A percentile compares a stretch with the other conserved stretches of the same genome.
Evolutionary conservation across 2,888 invertebrate genomes (phyloP).

Genomic region (Branchellion lobata): DNA sequence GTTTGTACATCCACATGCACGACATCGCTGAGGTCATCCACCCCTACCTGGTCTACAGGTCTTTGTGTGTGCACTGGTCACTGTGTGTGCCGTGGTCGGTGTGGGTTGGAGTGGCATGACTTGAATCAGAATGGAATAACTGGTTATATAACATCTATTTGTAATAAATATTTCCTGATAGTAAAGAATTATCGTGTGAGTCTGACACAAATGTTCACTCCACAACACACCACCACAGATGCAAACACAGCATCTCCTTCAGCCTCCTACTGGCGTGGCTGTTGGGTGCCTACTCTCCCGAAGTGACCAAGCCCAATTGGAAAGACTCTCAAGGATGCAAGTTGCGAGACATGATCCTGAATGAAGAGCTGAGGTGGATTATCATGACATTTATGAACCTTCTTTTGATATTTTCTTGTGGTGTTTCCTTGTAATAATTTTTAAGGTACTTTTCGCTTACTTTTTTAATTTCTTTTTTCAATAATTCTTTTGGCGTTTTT

Average conservation of each 20-base stretch:
- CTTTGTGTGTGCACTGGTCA: too few species aligned
- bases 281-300: slow-evolving; percentile 81
- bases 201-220: too few species aligned
- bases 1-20: slow-evolving; percentile 97
- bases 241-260: slow-evolving; percentile 91
- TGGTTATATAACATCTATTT: too few species aligned
- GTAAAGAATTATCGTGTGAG: too few species aligned
- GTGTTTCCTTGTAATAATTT: neutral
- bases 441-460: neutral
- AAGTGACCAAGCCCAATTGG: slow-evolving; percentile 68
- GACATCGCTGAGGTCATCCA: slow-evolving; percentile 91
- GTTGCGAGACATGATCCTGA: slow-evolving; percentile 73
- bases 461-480: neutral
- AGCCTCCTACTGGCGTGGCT: slow-evolving; percentile 94
- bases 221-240: slow-evolving; percentile 70
- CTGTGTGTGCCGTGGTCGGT: too few species aligned
- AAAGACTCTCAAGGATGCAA: slow-evolving; percentile 76
- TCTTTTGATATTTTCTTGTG: neutral
- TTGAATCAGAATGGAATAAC: too few species aligned
- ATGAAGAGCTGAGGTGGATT: slow-evolving; percentile 68
- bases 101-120: too few species aligned
- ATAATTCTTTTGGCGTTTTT: neutral
- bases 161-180: too few species aligned
- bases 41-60: slow-evolving; percentile 79
- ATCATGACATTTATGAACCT: neutral